Base-by-base conservation (phyloP, 2,113 vertebrate species). In the Oreotrochilus melanogaster region DNA sequence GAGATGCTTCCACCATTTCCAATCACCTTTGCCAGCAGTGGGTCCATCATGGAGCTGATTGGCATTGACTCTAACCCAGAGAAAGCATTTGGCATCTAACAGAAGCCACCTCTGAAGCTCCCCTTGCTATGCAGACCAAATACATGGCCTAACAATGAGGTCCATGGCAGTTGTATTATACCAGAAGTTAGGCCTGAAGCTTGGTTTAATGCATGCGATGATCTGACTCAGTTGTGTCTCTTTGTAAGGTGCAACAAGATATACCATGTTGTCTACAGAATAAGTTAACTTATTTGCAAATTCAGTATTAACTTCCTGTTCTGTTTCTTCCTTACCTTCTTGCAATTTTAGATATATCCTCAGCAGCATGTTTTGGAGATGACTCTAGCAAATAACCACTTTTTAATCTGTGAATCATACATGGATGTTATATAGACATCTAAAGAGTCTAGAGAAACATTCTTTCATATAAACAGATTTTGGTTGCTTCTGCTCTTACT, bases 1-100 rank as follows among this genome's bases (percentile, higher is more conserved):
- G 39, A 39, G 23, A 11, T 1, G 1, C 28, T 50, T 9, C 28
- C 8, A 14, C 30, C 1, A 0, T 61, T 0, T 2, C 37, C 37
- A 18, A 7, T n/a, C 9, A 9, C 16, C n/a, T 69, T 1, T 50
- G 33, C 21, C 51, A 31, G 50, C 0, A 0, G 10, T 1, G 2
- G 14, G 24, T 65, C 33, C 1, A 0, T 48, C 50, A 35, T 51
- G 51, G 51, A 50, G 35, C 33, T 0, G 1, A 11, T 42, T 48
- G 66, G 28, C 7, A 5, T n/a, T 54, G n/a, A 12, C 33, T 39
- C 10, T 1, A 17, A 22, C 27, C 45, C 0, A 1, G 42, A 5
- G 17, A 35, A 69, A 61, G 22, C 37, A 43, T 73, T n/a, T 18
- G 19, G 47, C 7, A 62, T 39, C 58, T 57, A 43, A 19, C 23